Conservation (phyloP, 2,113 vertebrate species). For the Geothlypis trichas region DNA sequence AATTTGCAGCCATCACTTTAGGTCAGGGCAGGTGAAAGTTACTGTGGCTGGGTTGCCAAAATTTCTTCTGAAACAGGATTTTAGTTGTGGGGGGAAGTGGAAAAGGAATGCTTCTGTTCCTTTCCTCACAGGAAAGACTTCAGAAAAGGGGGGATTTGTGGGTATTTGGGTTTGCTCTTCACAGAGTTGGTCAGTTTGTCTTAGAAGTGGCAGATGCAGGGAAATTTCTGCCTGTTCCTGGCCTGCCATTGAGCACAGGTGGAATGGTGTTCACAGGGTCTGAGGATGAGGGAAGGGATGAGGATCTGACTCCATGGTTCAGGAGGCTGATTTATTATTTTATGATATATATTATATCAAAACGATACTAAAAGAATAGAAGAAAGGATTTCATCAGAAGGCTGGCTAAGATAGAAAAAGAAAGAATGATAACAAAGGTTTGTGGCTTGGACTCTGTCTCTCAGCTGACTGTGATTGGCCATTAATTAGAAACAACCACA, state of each 20-base stretch:
- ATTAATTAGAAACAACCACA: too few species aligned
- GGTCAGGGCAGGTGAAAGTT: neutral
- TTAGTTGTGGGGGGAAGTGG: neutral
- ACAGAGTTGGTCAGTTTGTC: neutral
- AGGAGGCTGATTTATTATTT: too few species aligned
- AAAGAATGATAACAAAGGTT: too few species aligned
- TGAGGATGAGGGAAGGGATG: too few species aligned
- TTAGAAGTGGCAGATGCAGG: neutral
- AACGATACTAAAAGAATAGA: too few species aligned
- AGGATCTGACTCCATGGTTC: too few species aligned
- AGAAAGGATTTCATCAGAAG: too few species aligned
- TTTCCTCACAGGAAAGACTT: neutral
- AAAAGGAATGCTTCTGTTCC: neutral
- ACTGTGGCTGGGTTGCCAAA: neutral
- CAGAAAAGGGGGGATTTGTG: neutral
- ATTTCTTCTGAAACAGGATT: neutral
- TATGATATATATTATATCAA: too few species aligned
- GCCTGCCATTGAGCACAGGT: neutral
- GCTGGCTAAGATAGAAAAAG: too few species aligned
- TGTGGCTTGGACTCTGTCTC: too few species aligned
- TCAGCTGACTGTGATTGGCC: too few species aligned
- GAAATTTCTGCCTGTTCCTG: neutral
- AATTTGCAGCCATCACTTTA: neutral
- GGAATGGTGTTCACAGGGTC: too few species aligned
- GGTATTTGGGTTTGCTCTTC: neutral